A percentile compares a stretch with the other conserved stretches of the same genome.
Evolutionary conservation across 2,113 vertebrate genomes (phyloP).

Genomic region (Addax nasomaculatus): DNA sequence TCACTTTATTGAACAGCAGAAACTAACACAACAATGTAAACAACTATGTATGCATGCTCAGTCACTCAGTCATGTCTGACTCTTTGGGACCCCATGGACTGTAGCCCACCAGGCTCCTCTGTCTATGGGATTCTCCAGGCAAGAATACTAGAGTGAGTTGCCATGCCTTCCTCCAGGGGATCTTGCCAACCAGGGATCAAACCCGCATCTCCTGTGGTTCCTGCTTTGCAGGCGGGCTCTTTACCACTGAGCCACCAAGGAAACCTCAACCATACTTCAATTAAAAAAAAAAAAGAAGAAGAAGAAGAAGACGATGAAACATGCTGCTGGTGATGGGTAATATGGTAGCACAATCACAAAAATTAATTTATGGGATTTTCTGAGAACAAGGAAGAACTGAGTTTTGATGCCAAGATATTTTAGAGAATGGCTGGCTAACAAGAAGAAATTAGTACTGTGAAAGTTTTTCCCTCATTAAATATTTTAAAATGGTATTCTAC

Average conservation of each 20-base stretch:
- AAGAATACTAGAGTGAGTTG: background rate
- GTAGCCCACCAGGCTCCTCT: background rate
- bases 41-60: background rate
- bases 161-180: background rate
- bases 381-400: background rate
- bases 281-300: background rate
- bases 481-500: background rate
- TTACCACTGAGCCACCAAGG: background rate
- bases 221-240: background rate
- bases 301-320: rapidly evolving
- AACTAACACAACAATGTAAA: background rate
- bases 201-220: background rate
- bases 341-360: background rate
- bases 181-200: background rate
- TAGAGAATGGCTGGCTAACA: background rate
- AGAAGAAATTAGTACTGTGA: background rate
- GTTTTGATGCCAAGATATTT: background rate
- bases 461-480: background rate
- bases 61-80: background rate
- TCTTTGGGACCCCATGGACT: background rate
- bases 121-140: background rate
- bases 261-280: background rate
- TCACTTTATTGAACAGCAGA: background rate
- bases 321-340: background rate
- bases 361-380: background rate